Evolutionary conservation across 2,797 vertebrate genomes (phyloP), one percentile per base, ranked within the genome.

Genomic region (Amazona finschi): DNA sequence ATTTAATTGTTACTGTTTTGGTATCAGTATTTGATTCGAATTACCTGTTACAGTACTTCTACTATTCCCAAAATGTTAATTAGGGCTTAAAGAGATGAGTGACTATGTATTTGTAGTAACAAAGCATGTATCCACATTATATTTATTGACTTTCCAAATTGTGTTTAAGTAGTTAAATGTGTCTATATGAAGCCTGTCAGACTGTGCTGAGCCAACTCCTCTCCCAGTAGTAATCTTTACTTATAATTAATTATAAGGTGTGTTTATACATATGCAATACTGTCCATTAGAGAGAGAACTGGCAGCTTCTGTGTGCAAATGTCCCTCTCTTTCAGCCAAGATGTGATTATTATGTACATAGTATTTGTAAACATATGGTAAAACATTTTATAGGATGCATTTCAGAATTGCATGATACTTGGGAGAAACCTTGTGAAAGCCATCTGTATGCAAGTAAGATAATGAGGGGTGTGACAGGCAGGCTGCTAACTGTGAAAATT

Each of bases 281-380:
- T 38, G 39, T 27, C 58, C 82, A 67, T 77, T 87, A 81, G 72
- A 86, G 62, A 86, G 24, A 36, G 76, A 67, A 55, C 57, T 79
- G 87, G 77, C 39, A 89, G 41, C 14, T n/a, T 92, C 76, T 84
- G 31, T 50, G 64, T 94, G 64, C 81, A 92, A 90, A 89, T 86
- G 49, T 30, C 15, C 77, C 49, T 58, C 31, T 53, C 57, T 80
- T 47, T 50, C 22, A 87, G 53, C 69, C 22, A 83, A 91, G 33
- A 83, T 13, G 31, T 55, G 43, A 85, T 71, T 47, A 73, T 80
- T 55, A 92, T 73, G 33, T 44, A 30, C 11, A 36, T 47, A 69
- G 53, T 76, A 82, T 73, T 94, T 95, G 90, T 85, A 93, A 97
- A 89, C 78, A 44, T 62, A 90, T 72, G 60, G 18, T 41, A 86